These are phyloP conservation scores for Leptinotarsa defecta DNA, from an alignment of 1,140 invertebrate species.

Conservation along the genomic window DNA sequence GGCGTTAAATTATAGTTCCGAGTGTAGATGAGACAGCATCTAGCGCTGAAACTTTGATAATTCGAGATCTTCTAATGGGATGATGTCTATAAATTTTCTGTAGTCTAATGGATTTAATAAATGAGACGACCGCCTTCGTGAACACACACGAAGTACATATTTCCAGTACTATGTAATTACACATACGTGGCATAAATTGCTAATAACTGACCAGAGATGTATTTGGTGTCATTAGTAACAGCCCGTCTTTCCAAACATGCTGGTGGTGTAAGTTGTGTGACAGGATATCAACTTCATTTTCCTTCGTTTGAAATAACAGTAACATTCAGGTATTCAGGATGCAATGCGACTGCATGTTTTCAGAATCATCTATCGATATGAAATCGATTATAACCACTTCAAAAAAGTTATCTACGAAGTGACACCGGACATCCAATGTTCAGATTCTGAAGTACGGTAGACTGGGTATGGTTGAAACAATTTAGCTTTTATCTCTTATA, in stretches of 20 bases:
- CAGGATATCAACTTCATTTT: no score
- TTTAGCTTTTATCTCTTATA: no score
- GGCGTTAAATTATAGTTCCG: constrained; percentile 9
- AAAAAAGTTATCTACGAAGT: no score
- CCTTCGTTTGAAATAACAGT: no score
- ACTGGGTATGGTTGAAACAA: no score
- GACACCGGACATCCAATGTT: no score
- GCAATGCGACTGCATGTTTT: no score
- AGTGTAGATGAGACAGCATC: constrained; percentile 21
- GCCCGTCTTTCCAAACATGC: background rate
- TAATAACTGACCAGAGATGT: constrained; percentile 3
- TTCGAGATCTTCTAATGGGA: constrained; percentile 15
- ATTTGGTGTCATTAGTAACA: constrained; percentile 1
- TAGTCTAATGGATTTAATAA: constrained; percentile 21
- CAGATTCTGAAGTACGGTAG: no score
- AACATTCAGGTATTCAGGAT: no score
- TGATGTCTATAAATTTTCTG: background rate
- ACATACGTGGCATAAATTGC: constrained; percentile 14
- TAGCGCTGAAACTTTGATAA: constrained; percentile 16
- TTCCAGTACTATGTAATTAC: constrained; percentile 22
- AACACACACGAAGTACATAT: constrained; percentile 21
- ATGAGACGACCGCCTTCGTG: constrained; percentile 3
- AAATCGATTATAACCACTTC: no score
- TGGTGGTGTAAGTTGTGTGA: no score
- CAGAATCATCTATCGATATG: no score